These are phyloP conservation scores for Pseudococcus longispinus DNA, from an alignment of 2,888 invertebrate species.

Conservation along the genomic window DNA sequence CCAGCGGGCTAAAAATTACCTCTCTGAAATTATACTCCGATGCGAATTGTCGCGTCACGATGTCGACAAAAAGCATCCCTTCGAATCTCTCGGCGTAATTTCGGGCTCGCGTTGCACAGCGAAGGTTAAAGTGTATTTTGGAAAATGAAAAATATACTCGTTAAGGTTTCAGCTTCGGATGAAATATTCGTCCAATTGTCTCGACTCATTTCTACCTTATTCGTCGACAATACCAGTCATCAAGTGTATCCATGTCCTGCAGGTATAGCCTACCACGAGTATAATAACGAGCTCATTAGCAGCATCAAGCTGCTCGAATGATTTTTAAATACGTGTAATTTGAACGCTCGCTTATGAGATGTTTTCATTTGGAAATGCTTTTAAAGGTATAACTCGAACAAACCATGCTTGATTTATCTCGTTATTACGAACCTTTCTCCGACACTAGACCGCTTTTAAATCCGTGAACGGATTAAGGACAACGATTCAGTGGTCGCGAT, in stretches of 20 bases:
- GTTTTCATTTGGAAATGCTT: background rate
- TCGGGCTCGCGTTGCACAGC: background rate
- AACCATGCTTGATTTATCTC: constrained; percentile 4
- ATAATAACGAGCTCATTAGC: background rate
- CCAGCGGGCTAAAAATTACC: background rate
- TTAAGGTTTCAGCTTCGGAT: background rate
- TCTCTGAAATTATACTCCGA: background rate
- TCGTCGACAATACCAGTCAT: background rate
- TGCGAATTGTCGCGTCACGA: background rate
- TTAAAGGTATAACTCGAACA: background rate
- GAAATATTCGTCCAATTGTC: background rate
- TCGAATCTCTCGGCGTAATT: background rate
- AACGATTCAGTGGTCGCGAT: background rate
- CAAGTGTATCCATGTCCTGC: background rate
- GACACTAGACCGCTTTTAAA: background rate
- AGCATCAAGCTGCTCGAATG: background rate
- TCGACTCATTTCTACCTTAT: background rate
- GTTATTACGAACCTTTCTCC: constrained; percentile 1
- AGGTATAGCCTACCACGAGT: too few species aligned
- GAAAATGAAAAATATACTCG: background rate
- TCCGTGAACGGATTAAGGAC: constrained; percentile 5
- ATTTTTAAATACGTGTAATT: background rate
- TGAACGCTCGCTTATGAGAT: background rate
- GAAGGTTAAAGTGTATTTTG: background rate
- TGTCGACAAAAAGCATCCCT: background rate